phyloP scores from a whole-genome alignment of 2,888 invertebrate species.

The Heliothis peltigera region DNA sequence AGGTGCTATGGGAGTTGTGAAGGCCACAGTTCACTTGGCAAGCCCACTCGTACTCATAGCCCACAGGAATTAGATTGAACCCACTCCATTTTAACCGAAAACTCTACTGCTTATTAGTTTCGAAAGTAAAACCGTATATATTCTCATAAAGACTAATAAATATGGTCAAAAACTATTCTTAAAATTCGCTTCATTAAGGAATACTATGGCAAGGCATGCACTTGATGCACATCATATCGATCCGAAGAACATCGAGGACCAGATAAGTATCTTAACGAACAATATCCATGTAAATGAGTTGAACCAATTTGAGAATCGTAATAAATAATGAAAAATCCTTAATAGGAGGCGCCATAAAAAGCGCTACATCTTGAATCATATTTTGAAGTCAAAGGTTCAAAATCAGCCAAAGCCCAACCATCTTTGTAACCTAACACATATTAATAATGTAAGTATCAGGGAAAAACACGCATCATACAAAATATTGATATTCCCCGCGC shows the following conservation, averaged over 20 bases:
- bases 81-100: slow-evolving; percentile 7
- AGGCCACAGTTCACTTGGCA: slow-evolving; percentile 8
- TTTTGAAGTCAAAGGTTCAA: no score
- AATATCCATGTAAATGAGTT: no score
- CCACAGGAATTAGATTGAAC: slow-evolving; percentile 1
- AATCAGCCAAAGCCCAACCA: not conserved
- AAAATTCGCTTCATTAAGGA: no score
- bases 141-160: not conserved
- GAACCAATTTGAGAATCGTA: no score
- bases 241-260: no score
- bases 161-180: not conserved
- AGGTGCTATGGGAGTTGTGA: slow-evolving; percentile 11
- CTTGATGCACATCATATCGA: no score
- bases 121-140: not conserved
- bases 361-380: no score
- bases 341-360: no score
- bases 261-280: no score
- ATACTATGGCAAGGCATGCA: no score
- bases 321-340: no score
- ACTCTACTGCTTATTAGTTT: slow-evolving; percentile 2
- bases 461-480: slow-evolving; percentile 54
- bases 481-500: slow-evolving; percentile 61
- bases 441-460: slow-evolving; percentile 9
- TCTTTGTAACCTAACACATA: not conserved
- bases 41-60: not conserved